Evolutionary conservation across 2,888 invertebrate species (phyloP), one percentile per base, ranked within the genome.

Genomic region (Strigamia maritima): DNA sequence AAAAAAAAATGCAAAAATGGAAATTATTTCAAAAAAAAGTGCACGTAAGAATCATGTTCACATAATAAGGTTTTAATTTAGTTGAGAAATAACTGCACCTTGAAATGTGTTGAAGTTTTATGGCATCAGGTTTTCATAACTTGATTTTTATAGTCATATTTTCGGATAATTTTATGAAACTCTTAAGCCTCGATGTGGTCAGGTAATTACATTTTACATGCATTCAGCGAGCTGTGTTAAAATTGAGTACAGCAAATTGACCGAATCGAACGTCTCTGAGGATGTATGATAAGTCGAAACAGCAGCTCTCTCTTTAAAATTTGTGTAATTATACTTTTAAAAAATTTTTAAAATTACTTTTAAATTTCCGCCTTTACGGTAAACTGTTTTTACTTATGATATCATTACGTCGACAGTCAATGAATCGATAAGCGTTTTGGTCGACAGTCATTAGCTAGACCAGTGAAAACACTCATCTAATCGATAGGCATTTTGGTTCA

Each of bases 121-220:
- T 26, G 2, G 28, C 70, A 2, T 28, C n/a, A 28, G 70, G 28
- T 70, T 70, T 70, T 28, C 28, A 10, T 28, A 26, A 70, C 16
- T 70, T 24, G 70, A 70, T 70, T 70, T 70, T 70, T 70, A 70
- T 70, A 70, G 70, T 70, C 70, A 70, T 70, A 28, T 70, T 28
- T 28, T 70, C 54, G n/a, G 28, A 26, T 26, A 70, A 26, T 70
- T 26, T 70, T 26, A 70, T 26, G 70, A 70, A 70, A 28, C 70
- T 14, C 28, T 26, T 70, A 70, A 28, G 70, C 7, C 28, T 70
- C 26, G 26, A 70, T 70, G 70, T 70, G 70, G 70, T 70, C 70
- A 26, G n/a, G 28, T 70, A 70, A 70, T 70, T 70, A n/a, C 12
- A 70, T 70, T 70, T 70, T 70, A 70, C 28, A 70, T 12, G 24